A percentile compares a stretch with the other conserved stretches of the same genome.
These are phyloP conservation scores for Terrapene triunguis DNA, from an alignment of 2,113 vertebrate species.

Conservation along the genomic window DNA sequence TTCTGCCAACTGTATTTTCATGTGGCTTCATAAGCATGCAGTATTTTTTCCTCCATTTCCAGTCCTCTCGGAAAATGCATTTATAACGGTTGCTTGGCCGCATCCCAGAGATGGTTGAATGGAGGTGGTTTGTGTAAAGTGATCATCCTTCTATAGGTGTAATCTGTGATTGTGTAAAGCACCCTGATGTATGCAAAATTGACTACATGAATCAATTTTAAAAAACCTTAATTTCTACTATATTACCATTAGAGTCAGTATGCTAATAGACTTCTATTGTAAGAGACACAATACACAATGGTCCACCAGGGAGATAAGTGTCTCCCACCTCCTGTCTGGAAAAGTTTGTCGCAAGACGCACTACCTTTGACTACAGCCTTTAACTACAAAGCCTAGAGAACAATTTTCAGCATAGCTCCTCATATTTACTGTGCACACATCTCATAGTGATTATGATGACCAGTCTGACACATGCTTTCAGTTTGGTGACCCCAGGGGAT, in stretches of 20 bases:
- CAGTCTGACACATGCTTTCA: neutral
- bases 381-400: neutral
- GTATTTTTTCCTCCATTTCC: neutral
- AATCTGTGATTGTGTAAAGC: neutral
- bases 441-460: neutral
- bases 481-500: neutral
- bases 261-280: neutral
- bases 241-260: neutral
- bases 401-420: neutral
- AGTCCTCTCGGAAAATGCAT: neutral
- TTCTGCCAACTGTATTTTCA: neutral
- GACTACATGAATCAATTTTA: neutral
- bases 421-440: neutral
- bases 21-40: neutral
- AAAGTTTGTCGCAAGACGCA: neutral
- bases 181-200: neutral
- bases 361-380: neutral
- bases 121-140: too few relatives aligned
- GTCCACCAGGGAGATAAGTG: neutral
- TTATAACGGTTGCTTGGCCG: neutral
- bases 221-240: neutral
- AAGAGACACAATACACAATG: neutral
- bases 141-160: neutral
- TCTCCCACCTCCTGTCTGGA: neutral
- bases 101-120: fast-evolving